Evolutionary conservation across 2,797 vertebrate species (phyloP), one percentile per base, ranked within the genome.

Genomic region (Rallus crepitans): DNA sequence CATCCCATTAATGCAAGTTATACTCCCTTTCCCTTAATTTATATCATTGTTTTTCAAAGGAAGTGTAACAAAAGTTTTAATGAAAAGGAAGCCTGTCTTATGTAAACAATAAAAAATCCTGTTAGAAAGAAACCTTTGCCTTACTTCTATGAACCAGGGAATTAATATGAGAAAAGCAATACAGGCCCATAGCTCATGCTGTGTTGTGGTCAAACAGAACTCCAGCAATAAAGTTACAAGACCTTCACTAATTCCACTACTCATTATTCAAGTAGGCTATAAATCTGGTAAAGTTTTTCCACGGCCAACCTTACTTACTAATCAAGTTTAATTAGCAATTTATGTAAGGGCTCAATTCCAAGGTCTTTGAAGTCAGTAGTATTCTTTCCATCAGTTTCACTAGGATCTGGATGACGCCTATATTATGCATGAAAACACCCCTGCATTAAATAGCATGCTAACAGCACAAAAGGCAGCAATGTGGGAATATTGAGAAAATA

Each of bases 21-120:
- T 82, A 77, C 68, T 94, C 80, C 63, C n/a, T 94, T 97, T 94
- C 66, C 81, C 81, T 93, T 94, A 65, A 96, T 93, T 97, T 91
- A 55, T 61, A 35, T 64, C 24, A 71, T 56, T 95, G 91, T 91
- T 94, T 96, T 96, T 91, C 85, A 90, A 93, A 95, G 93, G 93
- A 97, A 97, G 92, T 47, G 33, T 50, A 82, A 81, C 52, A 81
- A 80, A 92, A 91, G 55, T 57, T 75, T 82, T 85, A 87, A 91
- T 47, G 82, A 89, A 90, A 91, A 88, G 77, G 89, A 97, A 94
- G 60, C 59, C 35, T 69, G 40, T 50, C 53, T 69, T 84, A 61
- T 27, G 50, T 31, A 95, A 97, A 78, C 64, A 89, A 64, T 57
- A 87, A 93, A 94, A 94, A 84, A 8, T 52, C 13, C 61, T 15